phyloP scores from a whole-genome alignment of 2,888 invertebrate species.

The Galeruca laticollis region DNA sequence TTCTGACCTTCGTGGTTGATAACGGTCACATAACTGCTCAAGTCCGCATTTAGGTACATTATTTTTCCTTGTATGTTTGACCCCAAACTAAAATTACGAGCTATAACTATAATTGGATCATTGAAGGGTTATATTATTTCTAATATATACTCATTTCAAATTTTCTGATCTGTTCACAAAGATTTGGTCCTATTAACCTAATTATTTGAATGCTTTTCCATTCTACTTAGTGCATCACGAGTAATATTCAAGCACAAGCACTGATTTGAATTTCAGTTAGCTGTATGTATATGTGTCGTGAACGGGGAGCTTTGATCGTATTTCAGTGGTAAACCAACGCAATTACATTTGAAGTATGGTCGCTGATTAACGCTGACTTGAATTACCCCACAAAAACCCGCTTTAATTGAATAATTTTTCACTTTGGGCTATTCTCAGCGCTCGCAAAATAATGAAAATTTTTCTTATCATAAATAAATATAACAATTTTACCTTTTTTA shows the following conservation, averaged over 20 bases:
- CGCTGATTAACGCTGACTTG: slow-evolving; percentile 35
- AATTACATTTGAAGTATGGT: slow-evolving; percentile 43
- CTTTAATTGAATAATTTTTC: slow-evolving; percentile 39
- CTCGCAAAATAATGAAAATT: not conserved
- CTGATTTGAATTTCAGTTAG: slow-evolving; percentile 17
- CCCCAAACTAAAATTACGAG: too few relatives aligned
- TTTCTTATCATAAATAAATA: too few relatives aligned
- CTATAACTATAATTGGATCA: too few relatives aligned
- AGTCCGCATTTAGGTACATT: too few relatives aligned
- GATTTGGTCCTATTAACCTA: not conserved
- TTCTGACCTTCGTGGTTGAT: too few relatives aligned
- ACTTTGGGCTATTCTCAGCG: slow-evolving; percentile 1
- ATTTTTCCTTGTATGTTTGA: too few relatives aligned
- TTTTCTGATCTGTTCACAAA: too few relatives aligned
- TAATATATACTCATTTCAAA: too few relatives aligned
- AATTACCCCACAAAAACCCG: slow-evolving; percentile 35
- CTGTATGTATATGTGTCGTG: slow-evolving; percentile 19
- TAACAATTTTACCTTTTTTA: too few relatives aligned
- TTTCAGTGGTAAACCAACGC: slow-evolving; percentile 40
- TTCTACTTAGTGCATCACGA: not conserved
- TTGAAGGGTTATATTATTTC: too few relatives aligned
- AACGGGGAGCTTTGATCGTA: slow-evolving; percentile 27
- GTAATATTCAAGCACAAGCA: slow-evolving; percentile 23
- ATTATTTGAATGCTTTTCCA: not conserved
- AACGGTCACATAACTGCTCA: too few relatives aligned